Base-by-base conservation (phyloP, 2,113 vertebrate genomes). In the Chrysochloris asiatica region DNA sequence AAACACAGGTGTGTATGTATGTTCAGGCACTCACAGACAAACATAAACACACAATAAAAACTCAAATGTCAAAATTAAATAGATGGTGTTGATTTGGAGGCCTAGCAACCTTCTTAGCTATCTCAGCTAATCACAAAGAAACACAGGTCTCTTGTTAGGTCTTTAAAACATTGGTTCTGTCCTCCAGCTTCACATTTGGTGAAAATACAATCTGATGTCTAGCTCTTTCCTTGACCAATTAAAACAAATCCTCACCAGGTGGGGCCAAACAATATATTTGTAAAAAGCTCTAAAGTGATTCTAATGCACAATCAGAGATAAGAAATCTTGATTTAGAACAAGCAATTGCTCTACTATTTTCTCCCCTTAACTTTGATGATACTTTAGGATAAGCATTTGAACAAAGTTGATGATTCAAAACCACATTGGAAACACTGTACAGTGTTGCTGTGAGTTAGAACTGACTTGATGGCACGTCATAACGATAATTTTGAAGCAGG, bases 171-270 rank as follows among this genome's bases (percentile, higher is more conserved):
- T n/a, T n/a, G n/a, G n/a, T n/a, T n/a, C n/a, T n/a, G n/a, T n/a
- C n/a, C n/a, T n/a, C n/a, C n/a, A 65, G 14, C 30, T 89, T 91
- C 43, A 90, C 10, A 61, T 78, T 47, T 72, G 36, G 81, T 83
- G 89, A 92, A 54, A 54, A 54, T 17, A 54, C 52, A 54, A 54
- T 54, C 33, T 71, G 13, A 77, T 85, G 2, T 2, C 17, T 41
- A 91, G 2, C 3, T 86, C 36, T 48, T 38, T 33, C 0, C 2
- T 56, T 43, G 28, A 54, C 13, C 45, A 63, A 45, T 79, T 38
- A 22, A 76, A 90, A 65, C 1, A 36, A 86, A 88, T 59, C 43
- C 13, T 59, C 47, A 61, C 14, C 3, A 1, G 21, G 1, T 16
- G n/a, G 8, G 5, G 4, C 13, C 4, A 75, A 45, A 33, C 1